These are phyloP conservation scores for Limulus polyphemus DNA, from an alignment of 2,888 invertebrate species.

Conservation along the genomic window DNA sequence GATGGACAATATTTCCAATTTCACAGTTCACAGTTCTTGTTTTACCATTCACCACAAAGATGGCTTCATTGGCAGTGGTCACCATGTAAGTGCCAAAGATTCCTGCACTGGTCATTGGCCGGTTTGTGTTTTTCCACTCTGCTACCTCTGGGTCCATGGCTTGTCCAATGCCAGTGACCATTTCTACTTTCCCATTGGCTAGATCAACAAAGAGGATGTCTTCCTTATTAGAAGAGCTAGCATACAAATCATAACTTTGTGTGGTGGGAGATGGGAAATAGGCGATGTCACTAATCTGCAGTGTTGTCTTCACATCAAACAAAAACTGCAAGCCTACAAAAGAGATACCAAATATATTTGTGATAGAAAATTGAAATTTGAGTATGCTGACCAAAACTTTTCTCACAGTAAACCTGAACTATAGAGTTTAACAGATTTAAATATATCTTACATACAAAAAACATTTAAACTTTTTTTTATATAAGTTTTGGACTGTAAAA, in stretches of 20 bases:
- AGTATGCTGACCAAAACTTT: too few relatives aligned
- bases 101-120: conserved; percentile 42
- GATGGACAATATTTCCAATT: conserved; percentile 54
- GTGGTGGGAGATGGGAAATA: conserved; percentile 58
- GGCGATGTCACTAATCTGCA: conserved; percentile 56
- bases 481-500: too few relatives aligned
- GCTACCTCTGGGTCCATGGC: conserved; percentile 18
- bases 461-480: too few relatives aligned
- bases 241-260: conserved; percentile 59
- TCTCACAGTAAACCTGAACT: too few relatives aligned
- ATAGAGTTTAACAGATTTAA: too few relatives aligned
- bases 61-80: conserved; percentile 54
- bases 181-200: conserved; percentile 59
- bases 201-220: conserved; percentile 57
- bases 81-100: conserved; percentile 59
- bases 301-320: conserved; percentile 60
- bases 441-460: too few relatives aligned
- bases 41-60: conserved; percentile 57
- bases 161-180: conserved; percentile 54
- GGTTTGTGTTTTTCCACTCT: conserved; percentile 49
- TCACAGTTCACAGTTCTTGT: conserved; percentile 60
- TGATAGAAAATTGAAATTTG: too few relatives aligned
- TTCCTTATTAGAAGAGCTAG: conserved; percentile 56
- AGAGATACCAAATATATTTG: not conserved
- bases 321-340: conserved; percentile 49